Conservation (phyloP, 2,113 vertebrate species). For the Oncorhynchus keta region DNA sequence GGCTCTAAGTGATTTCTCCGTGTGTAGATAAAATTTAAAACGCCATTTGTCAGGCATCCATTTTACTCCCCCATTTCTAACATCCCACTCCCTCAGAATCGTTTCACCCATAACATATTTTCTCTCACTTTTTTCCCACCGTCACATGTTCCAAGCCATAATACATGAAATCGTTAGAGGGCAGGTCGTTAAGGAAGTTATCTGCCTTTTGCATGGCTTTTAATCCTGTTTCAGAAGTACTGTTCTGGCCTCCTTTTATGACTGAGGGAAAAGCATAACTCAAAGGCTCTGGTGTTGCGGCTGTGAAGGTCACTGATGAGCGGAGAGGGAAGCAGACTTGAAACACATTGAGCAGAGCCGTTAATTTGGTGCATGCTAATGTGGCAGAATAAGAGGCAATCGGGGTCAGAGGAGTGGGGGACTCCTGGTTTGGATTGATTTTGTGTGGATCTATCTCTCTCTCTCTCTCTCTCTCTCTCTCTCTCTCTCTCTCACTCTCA, state of each 20-base stretch:
- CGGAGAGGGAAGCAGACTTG: conserved; percentile 16
- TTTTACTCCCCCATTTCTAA: conserved; percentile 1
- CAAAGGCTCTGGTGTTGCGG: conserved; percentile 10
- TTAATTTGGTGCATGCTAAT: conserved; percentile 45
- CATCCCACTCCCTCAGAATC: not conserved
- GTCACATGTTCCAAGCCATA: not conserved
- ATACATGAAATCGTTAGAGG: not conserved
- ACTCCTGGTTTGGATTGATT: conserved; percentile 24
- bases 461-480: not conserved
- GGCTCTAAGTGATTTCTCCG: conserved; percentile 58
- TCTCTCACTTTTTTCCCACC: too few relatives aligned
- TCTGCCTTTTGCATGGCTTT: conserved; percentile 13
- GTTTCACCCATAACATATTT: conserved; percentile 3
- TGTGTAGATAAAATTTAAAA: conserved; percentile 38
- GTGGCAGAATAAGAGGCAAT: not conserved
- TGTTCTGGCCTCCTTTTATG: conserved; percentile 12
- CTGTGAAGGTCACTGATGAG: conserved; percentile 44
- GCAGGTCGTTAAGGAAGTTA: conserved; percentile 2
- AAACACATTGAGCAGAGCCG: conserved; percentile 31
- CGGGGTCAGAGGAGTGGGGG: conserved; percentile 3
- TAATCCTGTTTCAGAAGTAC: not conserved
- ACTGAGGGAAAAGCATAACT: conserved; percentile 12
- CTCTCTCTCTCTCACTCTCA: not conserved
- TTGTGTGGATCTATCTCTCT: not conserved
- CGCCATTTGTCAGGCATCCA: not conserved